These are phyloP conservation scores for Megathymus violae DNA, from an alignment of 1,140 invertebrate genomes.

Conservation along the genomic window DNA sequence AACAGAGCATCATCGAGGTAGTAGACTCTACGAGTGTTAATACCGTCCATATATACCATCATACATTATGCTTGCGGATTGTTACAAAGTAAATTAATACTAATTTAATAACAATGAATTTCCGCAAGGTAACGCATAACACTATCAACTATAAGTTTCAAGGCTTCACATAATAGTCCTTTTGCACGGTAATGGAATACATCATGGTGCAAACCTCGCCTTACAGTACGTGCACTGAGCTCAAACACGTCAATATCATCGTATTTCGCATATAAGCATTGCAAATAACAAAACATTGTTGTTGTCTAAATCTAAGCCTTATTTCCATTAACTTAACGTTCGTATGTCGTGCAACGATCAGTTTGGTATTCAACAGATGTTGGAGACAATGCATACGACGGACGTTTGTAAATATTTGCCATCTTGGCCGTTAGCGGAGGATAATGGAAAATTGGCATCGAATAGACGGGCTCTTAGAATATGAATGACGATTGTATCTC, in stretches of 20 bases:
- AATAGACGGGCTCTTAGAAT: slow-evolving; percentile 60
- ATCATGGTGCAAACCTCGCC: not conserved
- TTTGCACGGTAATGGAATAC: too few relatives aligned
- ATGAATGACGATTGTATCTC: slow-evolving; percentile 58
- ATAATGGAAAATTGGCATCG: slow-evolving; percentile 73
- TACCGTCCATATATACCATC: too few relatives aligned
- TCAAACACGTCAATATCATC: slow-evolving; percentile 33
- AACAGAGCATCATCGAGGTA: too few relatives aligned
- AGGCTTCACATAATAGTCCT: too few relatives aligned
- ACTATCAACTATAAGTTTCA: too few relatives aligned
- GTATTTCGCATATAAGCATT: slow-evolving; percentile 28
- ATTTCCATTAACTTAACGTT: slow-evolving; percentile 12
- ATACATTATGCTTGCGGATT: too few relatives aligned
- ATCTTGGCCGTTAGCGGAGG: slow-evolving; percentile 57
- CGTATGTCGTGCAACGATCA: slow-evolving; percentile 11
- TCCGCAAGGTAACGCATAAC: too few relatives aligned
- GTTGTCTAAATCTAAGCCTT: slow-evolving; percentile 26
- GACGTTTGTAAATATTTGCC: slow-evolving; percentile 72
- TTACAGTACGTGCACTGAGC: slow-evolving; percentile 18
- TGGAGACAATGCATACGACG: slow-evolving; percentile 62
- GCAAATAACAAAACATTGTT: slow-evolving; percentile 6
- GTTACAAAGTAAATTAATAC: too few relatives aligned
- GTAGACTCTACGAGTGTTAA: too few relatives aligned
- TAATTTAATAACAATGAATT: too few relatives aligned
- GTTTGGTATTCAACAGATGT: slow-evolving; percentile 45